Percentiles rank a stretch among this genome's conserved stretches.
Evolutionary conservation across 2,888 invertebrate genomes (phyloP).

Genomic region (Lasioglossum marginatum): DNA sequence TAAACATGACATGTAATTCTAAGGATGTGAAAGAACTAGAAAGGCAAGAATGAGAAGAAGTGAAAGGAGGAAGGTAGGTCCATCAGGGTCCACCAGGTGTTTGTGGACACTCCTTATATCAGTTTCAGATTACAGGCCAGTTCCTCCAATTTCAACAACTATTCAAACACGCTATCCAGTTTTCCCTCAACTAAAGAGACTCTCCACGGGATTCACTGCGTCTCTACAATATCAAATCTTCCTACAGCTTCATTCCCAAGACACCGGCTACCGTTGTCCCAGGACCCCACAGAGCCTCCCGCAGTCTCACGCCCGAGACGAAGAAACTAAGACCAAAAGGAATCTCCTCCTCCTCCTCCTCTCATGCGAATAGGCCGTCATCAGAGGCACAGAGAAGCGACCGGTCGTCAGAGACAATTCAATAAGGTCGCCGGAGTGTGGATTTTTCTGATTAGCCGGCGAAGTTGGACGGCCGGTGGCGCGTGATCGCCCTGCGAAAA

Average conservation of each 20-base stretch:
- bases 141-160: not conserved
- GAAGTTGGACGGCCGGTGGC: constrained; percentile 80
- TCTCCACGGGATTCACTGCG: not conserved
- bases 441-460: constrained; percentile 83
- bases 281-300: not conserved
- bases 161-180: not conserved
- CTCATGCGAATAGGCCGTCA: constrained; percentile 37
- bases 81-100: not conserved
- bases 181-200: not conserved
- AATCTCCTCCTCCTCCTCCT: not conserved
- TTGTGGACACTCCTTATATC: not conserved
- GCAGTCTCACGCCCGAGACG: not conserved
- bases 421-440: constrained; percentile 81
- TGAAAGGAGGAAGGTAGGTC: not conserved
- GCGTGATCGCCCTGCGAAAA: constrained; percentile 82
- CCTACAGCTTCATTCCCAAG: not conserved
- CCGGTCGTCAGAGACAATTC: constrained; percentile 74
- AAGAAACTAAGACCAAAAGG: not conserved
- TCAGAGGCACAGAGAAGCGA: constrained; percentile 37
- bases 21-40: not conserved
- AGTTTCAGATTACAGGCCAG: not conserved
- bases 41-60: not conserved
- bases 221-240: not conserved
- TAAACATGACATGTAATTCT: not conserved
- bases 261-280: not conserved